These are phyloP conservation scores for Chaetops frenatus DNA, from an alignment of 2,113 vertebrate species.

Conservation along the genomic window DNA sequence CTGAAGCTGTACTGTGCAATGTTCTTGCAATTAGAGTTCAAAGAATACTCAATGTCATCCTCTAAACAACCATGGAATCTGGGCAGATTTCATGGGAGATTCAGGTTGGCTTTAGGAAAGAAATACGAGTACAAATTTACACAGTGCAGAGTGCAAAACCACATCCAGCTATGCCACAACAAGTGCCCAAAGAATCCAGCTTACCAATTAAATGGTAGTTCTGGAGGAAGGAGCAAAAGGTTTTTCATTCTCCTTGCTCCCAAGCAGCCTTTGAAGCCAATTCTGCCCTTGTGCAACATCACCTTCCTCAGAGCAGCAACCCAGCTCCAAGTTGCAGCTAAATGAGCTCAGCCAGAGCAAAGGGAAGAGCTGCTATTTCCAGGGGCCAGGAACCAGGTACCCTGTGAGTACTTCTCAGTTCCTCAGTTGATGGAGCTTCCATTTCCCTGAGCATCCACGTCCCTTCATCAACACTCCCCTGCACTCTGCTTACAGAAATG, in stretches of 20 bases:
- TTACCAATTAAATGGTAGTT: not conserved
- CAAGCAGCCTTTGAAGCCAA: not conserved
- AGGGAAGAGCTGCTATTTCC: not conserved
- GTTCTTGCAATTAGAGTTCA: not conserved
- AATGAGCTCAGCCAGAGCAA: not conserved
- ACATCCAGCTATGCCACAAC: not conserved
- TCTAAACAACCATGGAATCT: not conserved
- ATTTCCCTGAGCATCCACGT: not conserved
- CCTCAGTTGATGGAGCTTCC: not conserved
- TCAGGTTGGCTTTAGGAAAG: not conserved
- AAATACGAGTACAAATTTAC: not conserved
- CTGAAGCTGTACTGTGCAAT: not conserved
- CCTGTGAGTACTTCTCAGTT: not conserved
- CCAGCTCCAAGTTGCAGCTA: not conserved
- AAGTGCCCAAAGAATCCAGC: not conserved
- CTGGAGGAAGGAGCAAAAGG: not conserved
- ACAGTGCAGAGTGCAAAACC: not conserved
- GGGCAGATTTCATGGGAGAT: not conserved
- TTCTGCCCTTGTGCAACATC: not conserved
- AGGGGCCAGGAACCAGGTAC: not conserved
- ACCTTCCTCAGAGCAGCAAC: not conserved
- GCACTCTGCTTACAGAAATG: not conserved
- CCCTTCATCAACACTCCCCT: not conserved
- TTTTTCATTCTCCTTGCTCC: not conserved
- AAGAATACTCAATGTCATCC: not conserved